Evolutionary conservation across 2,888 invertebrate species (phyloP).

Genomic region (Mythimna vitellina): DNA sequence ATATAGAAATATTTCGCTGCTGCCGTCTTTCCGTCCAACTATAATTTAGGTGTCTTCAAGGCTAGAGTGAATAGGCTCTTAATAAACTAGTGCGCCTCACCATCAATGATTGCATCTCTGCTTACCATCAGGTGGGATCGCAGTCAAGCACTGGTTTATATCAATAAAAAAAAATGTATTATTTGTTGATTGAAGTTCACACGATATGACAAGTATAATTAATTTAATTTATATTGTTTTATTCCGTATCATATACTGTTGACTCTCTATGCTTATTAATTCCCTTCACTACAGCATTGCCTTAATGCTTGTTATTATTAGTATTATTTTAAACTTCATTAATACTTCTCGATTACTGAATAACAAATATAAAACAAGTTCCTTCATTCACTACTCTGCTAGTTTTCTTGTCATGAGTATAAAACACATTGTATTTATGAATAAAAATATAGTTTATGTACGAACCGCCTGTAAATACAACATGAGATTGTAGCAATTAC

Average conservation of each 20-base stretch:
- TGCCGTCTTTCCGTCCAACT: too few relatives aligned
- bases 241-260: too few relatives aligned
- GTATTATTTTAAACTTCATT: neutral
- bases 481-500: constrained; percentile 52
- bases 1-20: neutral
- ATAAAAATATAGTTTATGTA: constrained; percentile 33
- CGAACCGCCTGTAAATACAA: constrained; percentile 33
- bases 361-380: constrained; percentile 14
- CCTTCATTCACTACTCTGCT: constrained; percentile 25
- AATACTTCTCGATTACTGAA: neutral
- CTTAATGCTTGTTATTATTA: neutral
- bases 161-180: too few relatives aligned
- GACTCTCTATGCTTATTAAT: neutral
- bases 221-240: too few relatives aligned
- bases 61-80: too few relatives aligned
- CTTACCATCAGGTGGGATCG: too few relatives aligned
- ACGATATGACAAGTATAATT: neutral
- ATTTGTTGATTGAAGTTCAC: neutral
- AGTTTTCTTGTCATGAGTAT: constrained; percentile 14
- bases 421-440: constrained; percentile 37
- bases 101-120: too few relatives aligned
- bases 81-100: too few relatives aligned
- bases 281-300: neutral
- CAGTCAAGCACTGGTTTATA: too few relatives aligned
- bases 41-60: too few relatives aligned